A percentile compares a stretch with the other conserved stretches of the same genome.
Evolutionary conservation across 2,888 invertebrate species (phyloP).

Genomic region (Falcaria lacertinaria): DNA sequence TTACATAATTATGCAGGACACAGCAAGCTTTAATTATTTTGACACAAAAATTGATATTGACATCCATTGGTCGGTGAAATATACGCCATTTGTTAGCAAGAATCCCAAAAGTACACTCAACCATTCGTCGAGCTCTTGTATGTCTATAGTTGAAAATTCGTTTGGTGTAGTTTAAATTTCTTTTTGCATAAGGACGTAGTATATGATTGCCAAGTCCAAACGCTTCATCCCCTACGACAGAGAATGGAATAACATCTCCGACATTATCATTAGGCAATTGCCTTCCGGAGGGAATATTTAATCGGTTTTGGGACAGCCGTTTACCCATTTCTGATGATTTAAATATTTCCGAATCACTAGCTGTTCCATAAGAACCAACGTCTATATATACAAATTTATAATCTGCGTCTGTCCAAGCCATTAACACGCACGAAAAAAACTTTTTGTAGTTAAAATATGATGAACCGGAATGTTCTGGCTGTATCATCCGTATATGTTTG

Average conservation of each 20-base stretch:
- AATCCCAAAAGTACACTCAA: no score
- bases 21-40: constrained; percentile 15
- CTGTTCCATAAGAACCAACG: constrained; percentile 25
- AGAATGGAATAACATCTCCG: constrained; percentile 22
- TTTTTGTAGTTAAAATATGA: constrained; percentile 32
- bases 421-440: constrained; percentile 16
- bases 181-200: no score
- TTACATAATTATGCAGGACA: constrained; percentile 14
- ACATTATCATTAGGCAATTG: constrained; percentile 22
- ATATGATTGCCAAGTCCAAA: constrained; percentile 28
- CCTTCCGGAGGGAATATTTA: constrained; percentile 21
- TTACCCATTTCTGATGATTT: constrained; percentile 25
- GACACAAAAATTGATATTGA: constrained; percentile 13
- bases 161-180: no score
- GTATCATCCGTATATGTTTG: no score
- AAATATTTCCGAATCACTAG: constrained; percentile 25
- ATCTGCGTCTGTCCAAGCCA: constrained; percentile 20
- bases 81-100: constrained; percentile 8
- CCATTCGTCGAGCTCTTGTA: constrained; percentile 8
- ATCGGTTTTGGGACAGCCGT: constrained; percentile 14
- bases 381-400: constrained; percentile 21
- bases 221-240: constrained; percentile 31
- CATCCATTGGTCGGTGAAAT: no score
- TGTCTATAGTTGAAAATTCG: constrained; percentile 18
- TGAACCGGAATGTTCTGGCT: no score